A percentile compares a stretch with the other conserved stretches of the same genome.
These are phyloP conservation scores for Ornithoptera alexandrae DNA, from an alignment of 2,888 invertebrate species.

Conservation along the genomic window DNA sequence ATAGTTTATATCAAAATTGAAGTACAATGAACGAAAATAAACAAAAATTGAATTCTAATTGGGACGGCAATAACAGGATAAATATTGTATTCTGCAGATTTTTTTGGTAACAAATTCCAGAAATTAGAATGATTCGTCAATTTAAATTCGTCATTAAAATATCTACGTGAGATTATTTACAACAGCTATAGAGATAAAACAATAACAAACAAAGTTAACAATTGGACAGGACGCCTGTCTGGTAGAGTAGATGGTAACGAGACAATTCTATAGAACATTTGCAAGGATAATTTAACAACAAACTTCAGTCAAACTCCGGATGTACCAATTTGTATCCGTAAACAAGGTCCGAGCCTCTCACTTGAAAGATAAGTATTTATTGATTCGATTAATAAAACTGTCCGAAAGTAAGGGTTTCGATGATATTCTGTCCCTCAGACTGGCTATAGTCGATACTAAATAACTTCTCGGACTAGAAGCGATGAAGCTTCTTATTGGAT, in stretches of 20 bases:
- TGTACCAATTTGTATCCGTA: slow-evolving; percentile 3
- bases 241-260: too few species aligned
- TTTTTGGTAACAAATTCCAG: too few species aligned
- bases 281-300: slow-evolving; percentile 1
- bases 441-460: slow-evolving; percentile 58
- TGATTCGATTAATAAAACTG: slow-evolving; percentile 62
- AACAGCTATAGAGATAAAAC: too few species aligned
- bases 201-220: neutral
- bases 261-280: neutral
- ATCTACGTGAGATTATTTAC: too few species aligned
- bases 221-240: neutral
- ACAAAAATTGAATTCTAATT: too few species aligned
- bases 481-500: slow-evolving; percentile 21
- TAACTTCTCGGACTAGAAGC: slow-evolving; percentile 41
- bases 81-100: too few species aligned
- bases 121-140: too few species aligned
- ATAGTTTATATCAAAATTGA: too few species aligned
- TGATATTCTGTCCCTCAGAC: slow-evolving; percentile 55
- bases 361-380: slow-evolving; percentile 63
- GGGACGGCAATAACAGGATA: too few species aligned
- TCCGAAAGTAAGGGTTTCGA: slow-evolving; percentile 57
- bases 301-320: neutral
- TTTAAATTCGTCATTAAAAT: too few species aligned
- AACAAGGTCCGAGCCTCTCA: slow-evolving; percentile 24
- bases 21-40: too few species aligned